These are phyloP conservation scores for Syngnathoides biaculeatus DNA, from an alignment of 2,113 vertebrate genomes.

Conservation along the genomic window DNA sequence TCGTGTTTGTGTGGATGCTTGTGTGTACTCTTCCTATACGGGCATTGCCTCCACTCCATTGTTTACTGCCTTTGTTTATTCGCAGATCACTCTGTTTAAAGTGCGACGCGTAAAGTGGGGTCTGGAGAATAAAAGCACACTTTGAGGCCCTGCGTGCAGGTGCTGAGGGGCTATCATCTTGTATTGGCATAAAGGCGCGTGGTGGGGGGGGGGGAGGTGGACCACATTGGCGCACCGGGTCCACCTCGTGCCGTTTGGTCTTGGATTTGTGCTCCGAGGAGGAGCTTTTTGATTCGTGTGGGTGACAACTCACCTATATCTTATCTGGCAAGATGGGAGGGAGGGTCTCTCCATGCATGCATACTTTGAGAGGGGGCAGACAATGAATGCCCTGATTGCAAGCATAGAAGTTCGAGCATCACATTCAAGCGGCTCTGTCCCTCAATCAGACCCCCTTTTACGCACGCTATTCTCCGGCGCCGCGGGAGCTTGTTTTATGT, in stretches of 20 bases:
- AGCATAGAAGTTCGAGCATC: conserved; percentile 82
- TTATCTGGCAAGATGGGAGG: conserved; percentile 79
- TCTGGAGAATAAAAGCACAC: conserved; percentile 69
- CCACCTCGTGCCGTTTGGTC: conserved; percentile 35
- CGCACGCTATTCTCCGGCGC: conserved; percentile 76
- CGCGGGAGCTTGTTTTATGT: conserved; percentile 85
- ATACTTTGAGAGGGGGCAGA: conserved; percentile 77
- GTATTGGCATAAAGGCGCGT: neutral
- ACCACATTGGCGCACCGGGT: too few relatives aligned
- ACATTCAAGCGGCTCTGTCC: conserved; percentile 75
- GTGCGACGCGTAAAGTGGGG: conserved; percentile 69
- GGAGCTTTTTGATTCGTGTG: conserved; percentile 49
- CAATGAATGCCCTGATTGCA: conserved; percentile 75
- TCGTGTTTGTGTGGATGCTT: conserved; percentile 61
- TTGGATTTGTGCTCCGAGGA: conserved; percentile 57
- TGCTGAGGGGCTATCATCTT: conserved; percentile 44
- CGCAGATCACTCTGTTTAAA: conserved; percentile 86
- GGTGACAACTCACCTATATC: conserved; percentile 63
- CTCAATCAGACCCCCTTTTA: conserved; percentile 68
- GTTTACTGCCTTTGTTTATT: conserved; percentile 94
- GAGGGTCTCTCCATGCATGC: conserved; percentile 68
- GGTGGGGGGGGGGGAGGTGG: neutral
- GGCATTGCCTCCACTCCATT: conserved; percentile 76
- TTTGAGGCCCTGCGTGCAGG: conserved; percentile 64
- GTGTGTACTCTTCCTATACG: conserved; percentile 75